phyloP scores from a whole-genome alignment of 1,140 invertebrate species.

The Drosophila rufa region DNA sequence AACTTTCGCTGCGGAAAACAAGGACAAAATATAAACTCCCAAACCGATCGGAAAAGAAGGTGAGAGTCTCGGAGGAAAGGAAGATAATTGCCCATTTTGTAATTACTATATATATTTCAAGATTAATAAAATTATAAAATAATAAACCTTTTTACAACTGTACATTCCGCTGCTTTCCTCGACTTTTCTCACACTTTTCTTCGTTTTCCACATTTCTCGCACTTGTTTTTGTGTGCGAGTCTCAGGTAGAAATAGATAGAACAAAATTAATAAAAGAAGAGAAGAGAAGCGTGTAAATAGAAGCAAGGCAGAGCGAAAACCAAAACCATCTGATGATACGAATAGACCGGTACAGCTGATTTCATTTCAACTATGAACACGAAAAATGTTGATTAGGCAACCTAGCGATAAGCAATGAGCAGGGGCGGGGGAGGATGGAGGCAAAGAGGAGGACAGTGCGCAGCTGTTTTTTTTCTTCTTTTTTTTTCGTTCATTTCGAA shows the following conservation, averaged over 20 bases:
- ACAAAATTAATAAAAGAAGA: conserved; percentile 35
- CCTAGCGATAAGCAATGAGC: conserved; percentile 51
- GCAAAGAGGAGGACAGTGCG: conserved; percentile 23
- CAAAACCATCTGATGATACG: conserved; percentile 72
- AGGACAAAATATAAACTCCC: background rate
- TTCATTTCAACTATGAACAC: conserved; percentile 63
- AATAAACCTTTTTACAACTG: conserved; percentile 44
- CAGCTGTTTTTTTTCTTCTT: conserved; percentile 68
- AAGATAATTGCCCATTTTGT: too few species aligned
- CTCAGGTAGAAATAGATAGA: conserved; percentile 7
- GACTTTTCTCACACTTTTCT: conserved; percentile 29
- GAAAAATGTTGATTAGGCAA: conserved; percentile 68
- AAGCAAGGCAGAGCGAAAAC: conserved; percentile 20
- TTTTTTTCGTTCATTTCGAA: conserved; percentile 19
- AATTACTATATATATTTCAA: too few species aligned
- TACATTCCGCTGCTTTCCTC: conserved; percentile 46
- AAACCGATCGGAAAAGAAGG: background rate
- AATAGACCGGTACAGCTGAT: conserved; percentile 81
- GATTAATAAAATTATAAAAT: background rate
- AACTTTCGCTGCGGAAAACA: conserved; percentile 43
- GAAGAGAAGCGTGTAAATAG: conserved; percentile 37
- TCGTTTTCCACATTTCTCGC: conserved; percentile 15
- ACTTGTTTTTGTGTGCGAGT: conserved; percentile 30
- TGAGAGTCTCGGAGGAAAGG: background rate
- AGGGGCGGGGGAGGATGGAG: too few species aligned